Conservation (phyloP, 2,888 invertebrate species). For the Leptopterna dolabrata region DNA sequence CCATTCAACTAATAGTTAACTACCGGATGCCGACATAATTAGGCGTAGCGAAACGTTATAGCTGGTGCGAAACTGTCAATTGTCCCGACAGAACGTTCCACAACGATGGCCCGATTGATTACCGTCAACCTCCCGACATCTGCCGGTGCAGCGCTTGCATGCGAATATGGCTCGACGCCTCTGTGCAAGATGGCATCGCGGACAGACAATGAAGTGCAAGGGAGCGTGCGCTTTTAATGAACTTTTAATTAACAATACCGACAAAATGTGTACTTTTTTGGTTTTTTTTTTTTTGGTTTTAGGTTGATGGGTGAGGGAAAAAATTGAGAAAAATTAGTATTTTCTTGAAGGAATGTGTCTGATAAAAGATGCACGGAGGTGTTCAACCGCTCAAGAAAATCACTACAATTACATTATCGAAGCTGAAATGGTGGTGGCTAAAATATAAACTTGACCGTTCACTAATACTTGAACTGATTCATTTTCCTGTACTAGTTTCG, state of each 20-base stretch:
- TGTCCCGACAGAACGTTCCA: not conserved
- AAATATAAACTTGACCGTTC: too few relatives aligned
- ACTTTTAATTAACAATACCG: not conserved
- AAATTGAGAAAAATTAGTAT: not conserved
- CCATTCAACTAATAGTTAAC: too few relatives aligned
- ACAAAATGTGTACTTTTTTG: not conserved
- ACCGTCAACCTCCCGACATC: not conserved
- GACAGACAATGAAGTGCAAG: not conserved
- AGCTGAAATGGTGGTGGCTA: too few relatives aligned
- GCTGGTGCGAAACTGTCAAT: too few relatives aligned
- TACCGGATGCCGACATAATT: too few relatives aligned
- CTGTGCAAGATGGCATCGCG: not conserved
- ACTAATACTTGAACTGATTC: too few relatives aligned
- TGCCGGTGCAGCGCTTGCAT: not conserved
- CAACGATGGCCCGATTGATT: not conserved
- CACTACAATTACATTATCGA: too few relatives aligned
- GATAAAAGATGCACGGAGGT: not conserved
- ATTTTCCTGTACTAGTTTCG: too few relatives aligned
- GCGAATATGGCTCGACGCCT: not conserved
- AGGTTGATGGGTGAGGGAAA: not conserved
- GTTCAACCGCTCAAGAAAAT: not conserved
- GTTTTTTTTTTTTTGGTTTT: not conserved
- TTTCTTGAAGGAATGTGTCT: not conserved
- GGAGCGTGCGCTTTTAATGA: not conserved
- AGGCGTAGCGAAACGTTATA: too few relatives aligned